Conservation (phyloP, 2,113 vertebrate genomes). For the Cyanoderma ruficeps region DNA sequence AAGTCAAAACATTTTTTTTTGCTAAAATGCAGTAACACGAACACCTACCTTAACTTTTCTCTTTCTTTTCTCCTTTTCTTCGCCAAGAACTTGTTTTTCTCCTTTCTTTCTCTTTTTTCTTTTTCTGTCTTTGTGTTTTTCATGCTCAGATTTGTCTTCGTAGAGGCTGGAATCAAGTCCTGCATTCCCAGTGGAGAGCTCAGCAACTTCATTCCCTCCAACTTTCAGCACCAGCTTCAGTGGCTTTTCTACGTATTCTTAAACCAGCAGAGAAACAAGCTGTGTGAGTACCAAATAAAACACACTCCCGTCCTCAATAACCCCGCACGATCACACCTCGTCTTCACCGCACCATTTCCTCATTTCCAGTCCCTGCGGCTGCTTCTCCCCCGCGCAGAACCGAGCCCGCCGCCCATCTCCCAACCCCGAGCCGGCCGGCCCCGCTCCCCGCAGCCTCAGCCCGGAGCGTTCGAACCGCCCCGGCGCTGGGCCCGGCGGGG, state of each 20-base stretch:
- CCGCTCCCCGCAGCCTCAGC: neutral
- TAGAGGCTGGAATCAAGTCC: constrained; percentile 80
- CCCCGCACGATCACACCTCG: neutral
- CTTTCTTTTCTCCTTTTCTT: constrained; percentile 88
- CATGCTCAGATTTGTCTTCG: constrained; percentile 83
- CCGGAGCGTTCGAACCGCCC: neutral
- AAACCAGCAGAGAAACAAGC: neutral
- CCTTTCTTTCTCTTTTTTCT: constrained; percentile 96
- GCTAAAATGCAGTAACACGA: neutral
- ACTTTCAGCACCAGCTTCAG: constrained; percentile 96
- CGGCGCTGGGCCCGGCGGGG: neutral
- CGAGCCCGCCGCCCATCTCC: neutral
- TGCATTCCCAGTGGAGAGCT: constrained; percentile 86
- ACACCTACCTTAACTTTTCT: constrained; percentile 60
- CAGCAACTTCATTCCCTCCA: constrained; percentile 91
- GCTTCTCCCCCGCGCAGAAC: neutral
- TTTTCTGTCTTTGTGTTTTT: constrained; percentile 90
- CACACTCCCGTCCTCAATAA: no score
- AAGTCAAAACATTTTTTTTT: neutral
- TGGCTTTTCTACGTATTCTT: constrained; percentile 84
- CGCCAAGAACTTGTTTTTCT: constrained; percentile 83
- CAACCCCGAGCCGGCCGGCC: neutral
- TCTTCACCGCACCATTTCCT: neutral
- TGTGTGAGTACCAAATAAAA: neutral
- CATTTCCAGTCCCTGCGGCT: neutral